Evolutionary conservation across 2,797 vertebrate species (phyloP).

Genomic region (Oreonectes daqikongensis): DNA sequence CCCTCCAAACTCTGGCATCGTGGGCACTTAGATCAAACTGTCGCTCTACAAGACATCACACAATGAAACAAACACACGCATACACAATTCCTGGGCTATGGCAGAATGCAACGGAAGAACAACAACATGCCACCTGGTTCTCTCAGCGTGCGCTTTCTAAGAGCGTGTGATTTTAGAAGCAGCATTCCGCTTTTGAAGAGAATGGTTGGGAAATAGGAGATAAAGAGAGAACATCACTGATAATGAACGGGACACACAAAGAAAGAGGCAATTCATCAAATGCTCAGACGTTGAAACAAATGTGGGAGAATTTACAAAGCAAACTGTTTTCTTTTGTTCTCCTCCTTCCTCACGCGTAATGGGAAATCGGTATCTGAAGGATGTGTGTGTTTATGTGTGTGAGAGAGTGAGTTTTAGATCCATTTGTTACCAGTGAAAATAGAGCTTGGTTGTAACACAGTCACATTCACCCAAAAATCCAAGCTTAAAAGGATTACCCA

Average conservation of each 20-base stretch:
- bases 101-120: constrained; percentile 59
- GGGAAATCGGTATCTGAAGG: constrained; percentile 54
- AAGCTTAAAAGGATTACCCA: background rate
- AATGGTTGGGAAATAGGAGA: constrained; percentile 26
- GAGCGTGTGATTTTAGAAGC: constrained; percentile 61
- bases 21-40: constrained; percentile 61
- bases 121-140: constrained; percentile 62
- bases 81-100: constrained; percentile 17
- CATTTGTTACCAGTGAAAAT: background rate
- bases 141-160: constrained; percentile 57
- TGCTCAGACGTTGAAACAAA: constrained; percentile 23
- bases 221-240: background rate
- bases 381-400: constrained; percentile 42
- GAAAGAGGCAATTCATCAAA: constrained; percentile 24
- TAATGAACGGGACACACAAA: constrained; percentile 31
- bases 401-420: background rate
- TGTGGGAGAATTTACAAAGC: constrained; percentile 24
- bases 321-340: constrained; percentile 23
- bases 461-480: background rate
- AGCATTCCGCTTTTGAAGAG: constrained; percentile 39
- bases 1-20: constrained; percentile 69
- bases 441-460: background rate
- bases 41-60: constrained; percentile 35
- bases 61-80: constrained; percentile 2
- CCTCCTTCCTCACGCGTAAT: constrained; percentile 43